phyloP scores from a whole-genome alignment of 2,113 vertebrate genomes.

The Calyptommatus sinebrachiatus region DNA sequence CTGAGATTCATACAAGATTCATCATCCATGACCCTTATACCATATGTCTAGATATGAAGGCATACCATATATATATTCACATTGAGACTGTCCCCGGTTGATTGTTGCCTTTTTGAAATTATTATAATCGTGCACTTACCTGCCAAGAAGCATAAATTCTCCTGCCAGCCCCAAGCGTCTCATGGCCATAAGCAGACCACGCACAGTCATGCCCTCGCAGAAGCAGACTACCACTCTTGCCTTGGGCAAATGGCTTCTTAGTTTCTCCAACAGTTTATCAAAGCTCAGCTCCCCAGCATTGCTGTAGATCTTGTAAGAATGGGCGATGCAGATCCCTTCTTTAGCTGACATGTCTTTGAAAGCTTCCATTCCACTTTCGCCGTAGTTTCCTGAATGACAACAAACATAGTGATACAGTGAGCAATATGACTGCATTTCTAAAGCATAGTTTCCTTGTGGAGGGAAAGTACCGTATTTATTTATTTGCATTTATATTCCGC shows the following conservation, averaged over 20 bases:
- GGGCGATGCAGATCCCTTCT: slow-evolving; percentile 97
- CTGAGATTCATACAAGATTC: too few species aligned
- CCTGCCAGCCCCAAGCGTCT: slow-evolving; percentile 86
- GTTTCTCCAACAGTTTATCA: slow-evolving; percentile 88
- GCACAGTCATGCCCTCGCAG: slow-evolving; percentile 97
- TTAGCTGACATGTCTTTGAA: slow-evolving; percentile 97
- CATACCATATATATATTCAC: too few species aligned
- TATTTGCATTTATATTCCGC: too few species aligned
- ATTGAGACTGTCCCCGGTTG: too few species aligned
- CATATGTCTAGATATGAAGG: too few species aligned
- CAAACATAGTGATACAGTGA: slow-evolving; percentile 8
- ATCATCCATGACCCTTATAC: too few species aligned
- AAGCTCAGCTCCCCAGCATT: slow-evolving; percentile 95
- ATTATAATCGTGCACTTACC: slow-evolving; percentile 75
- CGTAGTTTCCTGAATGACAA: slow-evolving; percentile 87
- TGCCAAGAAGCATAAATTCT: slow-evolving; percentile 93
- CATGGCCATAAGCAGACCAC: slow-evolving; percentile 97
- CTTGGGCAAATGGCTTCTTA: slow-evolving; percentile 89
- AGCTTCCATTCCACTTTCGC: slow-evolving; percentile 98
- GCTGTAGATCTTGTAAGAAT: slow-evolving; percentile 99
- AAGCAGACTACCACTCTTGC: slow-evolving; percentile 96
- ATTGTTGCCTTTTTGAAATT: not conserved
- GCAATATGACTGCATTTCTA: not conserved
- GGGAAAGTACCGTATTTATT: not conserved
- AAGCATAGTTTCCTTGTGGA: not conserved